Conservation (phyloP, 35 echinoderm and acorn worm genomes). For the Apostichopus japonicus region DNA sequence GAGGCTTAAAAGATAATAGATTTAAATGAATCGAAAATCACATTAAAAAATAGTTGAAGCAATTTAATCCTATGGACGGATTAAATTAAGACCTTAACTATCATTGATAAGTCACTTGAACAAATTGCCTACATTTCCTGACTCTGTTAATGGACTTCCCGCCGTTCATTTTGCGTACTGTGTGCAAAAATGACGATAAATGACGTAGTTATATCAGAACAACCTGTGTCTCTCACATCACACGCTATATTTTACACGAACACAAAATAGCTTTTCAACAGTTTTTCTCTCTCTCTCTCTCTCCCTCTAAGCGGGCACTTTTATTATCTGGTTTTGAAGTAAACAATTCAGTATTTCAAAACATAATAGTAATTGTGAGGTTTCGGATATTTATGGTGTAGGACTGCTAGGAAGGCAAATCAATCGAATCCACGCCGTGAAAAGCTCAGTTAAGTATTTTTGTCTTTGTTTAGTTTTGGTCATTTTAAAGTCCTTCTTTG, state of each 20-base stretch:
- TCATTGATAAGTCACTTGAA: background rate
- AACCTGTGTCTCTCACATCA: background rate
- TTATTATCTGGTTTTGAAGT: too few relatives aligned
- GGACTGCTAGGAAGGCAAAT: too few relatives aligned
- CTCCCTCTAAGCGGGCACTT: too few relatives aligned
- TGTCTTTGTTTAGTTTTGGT: too few relatives aligned
- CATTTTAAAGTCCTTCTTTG: too few relatives aligned
- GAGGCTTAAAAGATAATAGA: constrained; percentile 34
- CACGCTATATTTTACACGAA: background rate
- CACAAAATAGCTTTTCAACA: too few relatives aligned
- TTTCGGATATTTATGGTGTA: too few relatives aligned
- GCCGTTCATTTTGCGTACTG: background rate
- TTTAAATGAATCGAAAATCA: constrained; percentile 28
- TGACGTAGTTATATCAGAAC: background rate
- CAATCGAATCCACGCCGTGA: too few relatives aligned
- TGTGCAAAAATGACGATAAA: background rate
- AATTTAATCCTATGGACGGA: background rate
- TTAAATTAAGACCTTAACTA: constrained; percentile 31
- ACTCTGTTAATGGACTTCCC: background rate
- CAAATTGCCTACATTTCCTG: constrained; percentile 4
- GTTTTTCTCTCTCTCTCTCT: too few relatives aligned
- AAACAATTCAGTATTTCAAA: too few relatives aligned
- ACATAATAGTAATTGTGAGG: too few relatives aligned
- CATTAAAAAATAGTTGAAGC: constrained; percentile 20
- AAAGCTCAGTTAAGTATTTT: too few relatives aligned